Conservation (phyloP, 2,888 invertebrate genomes). For the Leucophora obtusa region DNA sequence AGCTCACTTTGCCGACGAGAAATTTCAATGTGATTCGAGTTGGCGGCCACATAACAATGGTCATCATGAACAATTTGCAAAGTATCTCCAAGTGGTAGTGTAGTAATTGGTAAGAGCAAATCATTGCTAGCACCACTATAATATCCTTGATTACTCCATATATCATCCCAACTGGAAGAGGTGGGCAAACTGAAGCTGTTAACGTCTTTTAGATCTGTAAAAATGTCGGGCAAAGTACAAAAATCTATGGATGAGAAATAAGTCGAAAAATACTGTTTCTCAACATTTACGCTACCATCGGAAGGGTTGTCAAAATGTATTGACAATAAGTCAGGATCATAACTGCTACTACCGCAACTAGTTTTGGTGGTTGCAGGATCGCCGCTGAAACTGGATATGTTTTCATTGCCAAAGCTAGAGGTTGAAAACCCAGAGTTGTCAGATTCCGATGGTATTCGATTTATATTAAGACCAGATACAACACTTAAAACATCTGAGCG, state of each 20-base stretch:
- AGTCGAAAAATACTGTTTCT: constrained; percentile 18
- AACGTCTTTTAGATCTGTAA: constrained; percentile 69
- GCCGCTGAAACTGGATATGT: constrained; percentile 61
- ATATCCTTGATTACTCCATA: constrained; percentile 62
- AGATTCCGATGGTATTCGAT: background rate
- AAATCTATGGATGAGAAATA: constrained; percentile 50
- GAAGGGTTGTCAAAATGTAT: constrained; percentile 61
- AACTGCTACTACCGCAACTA: constrained; percentile 53
- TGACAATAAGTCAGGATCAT: constrained; percentile 58
- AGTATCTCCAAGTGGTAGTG: background rate
- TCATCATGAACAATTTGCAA: constrained; percentile 58
- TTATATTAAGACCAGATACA: constrained; percentile 77
- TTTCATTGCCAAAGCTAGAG: background rate
- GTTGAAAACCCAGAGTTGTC: constrained; percentile 1
- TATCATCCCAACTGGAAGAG: constrained; percentile 59
- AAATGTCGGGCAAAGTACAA: constrained; percentile 70
- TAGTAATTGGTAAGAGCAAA: constrained; percentile 5
- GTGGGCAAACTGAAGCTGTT: constrained; percentile 14
- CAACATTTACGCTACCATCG: constrained; percentile 66
- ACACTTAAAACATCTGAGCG: constrained; percentile 80
- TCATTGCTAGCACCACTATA: constrained; percentile 50
- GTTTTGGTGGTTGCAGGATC: constrained; percentile 25
- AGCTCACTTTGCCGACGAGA: background rate
- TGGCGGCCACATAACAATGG: constrained; percentile 66
- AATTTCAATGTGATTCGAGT: background rate